These are phyloP conservation scores for Pogonocherus hispidulus DNA, from an alignment of 2,888 invertebrate species.

Conservation along the genomic window DNA sequence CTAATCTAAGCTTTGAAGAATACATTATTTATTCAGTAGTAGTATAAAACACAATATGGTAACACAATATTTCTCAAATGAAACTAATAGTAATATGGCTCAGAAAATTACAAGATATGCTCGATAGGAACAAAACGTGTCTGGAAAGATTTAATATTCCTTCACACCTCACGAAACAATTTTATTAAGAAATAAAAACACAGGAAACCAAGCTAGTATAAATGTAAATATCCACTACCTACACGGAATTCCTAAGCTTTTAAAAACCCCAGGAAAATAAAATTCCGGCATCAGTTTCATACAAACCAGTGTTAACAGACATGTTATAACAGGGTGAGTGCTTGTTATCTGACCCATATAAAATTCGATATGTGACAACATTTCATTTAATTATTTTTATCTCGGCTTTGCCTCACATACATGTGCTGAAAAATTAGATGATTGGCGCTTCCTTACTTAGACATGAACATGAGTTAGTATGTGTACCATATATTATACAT, in stretches of 20 bases:
- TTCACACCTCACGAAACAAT: constrained; percentile 4
- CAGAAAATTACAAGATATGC: not conserved
- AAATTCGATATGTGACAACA: constrained; percentile 1
- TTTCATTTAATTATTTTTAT: not conserved
- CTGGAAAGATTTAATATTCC: constrained; percentile 6
- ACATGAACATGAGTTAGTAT: not conserved
- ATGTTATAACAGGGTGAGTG: not conserved
- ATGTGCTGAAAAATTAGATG: not conserved
- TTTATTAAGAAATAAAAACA: constrained; percentile 6
- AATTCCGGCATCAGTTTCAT: not conserved
- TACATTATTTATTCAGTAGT: no score
- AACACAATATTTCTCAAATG: not conserved
- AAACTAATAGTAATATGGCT: constrained; percentile 1
- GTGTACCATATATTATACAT: not conserved
- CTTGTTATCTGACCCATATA: not conserved
- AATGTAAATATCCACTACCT: constrained; percentile 1
- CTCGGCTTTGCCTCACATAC: not conserved
- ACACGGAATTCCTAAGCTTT: not conserved
- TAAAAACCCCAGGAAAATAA: not conserved
- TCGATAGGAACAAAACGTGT: not conserved
- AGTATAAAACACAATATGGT: not conserved
- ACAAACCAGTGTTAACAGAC: not conserved
- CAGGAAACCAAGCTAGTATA: not conserved
- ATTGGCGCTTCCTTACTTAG: not conserved
- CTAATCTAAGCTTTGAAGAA: no score